phyloP scores from a whole-genome alignment of 1,140 invertebrate species.

The Lepidostoma basale region DNA sequence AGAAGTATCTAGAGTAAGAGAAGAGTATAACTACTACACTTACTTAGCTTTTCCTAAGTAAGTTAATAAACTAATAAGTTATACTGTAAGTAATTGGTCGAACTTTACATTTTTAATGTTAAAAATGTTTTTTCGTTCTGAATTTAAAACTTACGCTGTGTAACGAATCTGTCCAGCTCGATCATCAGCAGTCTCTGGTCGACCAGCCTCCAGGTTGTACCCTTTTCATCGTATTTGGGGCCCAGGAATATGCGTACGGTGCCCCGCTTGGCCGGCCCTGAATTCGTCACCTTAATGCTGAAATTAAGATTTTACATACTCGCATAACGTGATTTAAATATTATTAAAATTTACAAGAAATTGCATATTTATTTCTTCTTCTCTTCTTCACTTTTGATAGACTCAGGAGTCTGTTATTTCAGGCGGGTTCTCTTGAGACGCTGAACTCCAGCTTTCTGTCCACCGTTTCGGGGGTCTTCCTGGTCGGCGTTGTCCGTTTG shows the following conservation, averaged over 20 bases:
- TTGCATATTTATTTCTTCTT: not conserved
- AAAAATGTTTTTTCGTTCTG: no score
- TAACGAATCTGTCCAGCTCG: slow-evolving; percentile 79
- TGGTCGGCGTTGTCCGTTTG: no score
- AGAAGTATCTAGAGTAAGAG: not conserved
- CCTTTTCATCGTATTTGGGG: slow-evolving; percentile 76
- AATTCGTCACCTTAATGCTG: slow-evolving; percentile 68
- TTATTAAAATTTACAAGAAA: no score
- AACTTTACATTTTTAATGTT: slow-evolving; percentile 3
- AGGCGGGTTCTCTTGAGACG: no score
- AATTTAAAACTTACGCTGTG: slow-evolving; percentile 66
- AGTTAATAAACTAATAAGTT: not conserved
- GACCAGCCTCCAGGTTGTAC: slow-evolving; percentile 66
- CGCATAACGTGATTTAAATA: no score
- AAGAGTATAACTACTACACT: not conserved
- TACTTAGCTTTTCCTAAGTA: no score
- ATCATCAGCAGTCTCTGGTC: slow-evolving; percentile 77
- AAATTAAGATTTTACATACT: slow-evolving; percentile 49
- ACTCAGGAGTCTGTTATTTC: no score
- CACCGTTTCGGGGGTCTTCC: no score
- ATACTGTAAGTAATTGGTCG: not conserved
- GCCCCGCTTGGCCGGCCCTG: slow-evolving; percentile 60
- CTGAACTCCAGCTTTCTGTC: no score
- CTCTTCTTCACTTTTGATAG: no score
- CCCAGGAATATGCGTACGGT: slow-evolving; percentile 79